Conservation (phyloP, 2,888 invertebrate species). For the Poecilobothrus nobilitatus region DNA sequence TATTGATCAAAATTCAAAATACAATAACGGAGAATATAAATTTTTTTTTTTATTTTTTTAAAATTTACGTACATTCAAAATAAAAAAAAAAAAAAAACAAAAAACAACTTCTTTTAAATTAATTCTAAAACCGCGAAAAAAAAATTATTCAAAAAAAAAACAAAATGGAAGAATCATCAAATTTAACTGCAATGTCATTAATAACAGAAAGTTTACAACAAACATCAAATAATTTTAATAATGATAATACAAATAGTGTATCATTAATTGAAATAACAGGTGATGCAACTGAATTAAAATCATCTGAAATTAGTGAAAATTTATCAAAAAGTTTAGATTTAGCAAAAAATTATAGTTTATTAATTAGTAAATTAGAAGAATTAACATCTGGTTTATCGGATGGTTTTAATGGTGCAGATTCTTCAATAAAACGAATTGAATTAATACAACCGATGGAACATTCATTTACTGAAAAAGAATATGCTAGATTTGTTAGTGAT, state of each 20-base stretch:
- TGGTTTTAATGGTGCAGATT: slow-evolving; percentile 2
- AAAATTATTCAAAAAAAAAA: too few species aligned
- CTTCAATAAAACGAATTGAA: slow-evolving; percentile 16
- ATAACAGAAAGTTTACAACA: background rate
- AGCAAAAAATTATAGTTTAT: slow-evolving; percentile 38
- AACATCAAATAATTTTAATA: background rate
- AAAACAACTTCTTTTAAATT: too few species aligned
- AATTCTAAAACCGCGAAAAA: too few species aligned
- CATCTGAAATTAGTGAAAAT: slow-evolving; percentile 5
- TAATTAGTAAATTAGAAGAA: slow-evolving; percentile 40
- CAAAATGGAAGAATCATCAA: background rate
- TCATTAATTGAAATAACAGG: background rate
- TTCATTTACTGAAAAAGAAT: slow-evolving; percentile 43
- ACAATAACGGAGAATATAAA: too few species aligned
- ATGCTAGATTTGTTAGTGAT: slow-evolving; percentile 52
- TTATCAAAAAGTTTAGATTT: slow-evolving; percentile 20
- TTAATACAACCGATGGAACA: slow-evolving; percentile 20
- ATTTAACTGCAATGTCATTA: background rate
- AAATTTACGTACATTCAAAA: too few species aligned
- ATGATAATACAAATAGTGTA: background rate
- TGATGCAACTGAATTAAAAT: background rate
- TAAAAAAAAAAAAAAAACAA: too few species aligned
- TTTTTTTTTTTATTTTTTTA: too few species aligned
- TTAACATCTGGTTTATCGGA: slow-evolving; percentile 28
- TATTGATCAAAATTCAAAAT: too few species aligned